phyloP scores from a whole-genome alignment of 2,113 vertebrate species.

The Girardinichthys multiradiatus region DNA sequence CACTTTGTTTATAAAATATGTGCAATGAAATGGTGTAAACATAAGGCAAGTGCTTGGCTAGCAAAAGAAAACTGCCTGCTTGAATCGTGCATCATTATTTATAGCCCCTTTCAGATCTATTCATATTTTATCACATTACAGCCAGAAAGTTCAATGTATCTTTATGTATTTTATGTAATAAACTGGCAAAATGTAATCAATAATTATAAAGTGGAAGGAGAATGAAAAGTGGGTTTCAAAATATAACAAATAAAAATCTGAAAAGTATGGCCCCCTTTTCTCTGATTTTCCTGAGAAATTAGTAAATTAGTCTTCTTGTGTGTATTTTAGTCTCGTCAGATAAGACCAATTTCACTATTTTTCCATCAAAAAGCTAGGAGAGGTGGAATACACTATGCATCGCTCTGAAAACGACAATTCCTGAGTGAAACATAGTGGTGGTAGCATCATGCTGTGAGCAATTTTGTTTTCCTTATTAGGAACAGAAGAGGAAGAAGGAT shows the following conservation, averaged over 20 bases:
- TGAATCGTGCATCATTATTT: background rate
- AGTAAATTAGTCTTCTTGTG: background rate
- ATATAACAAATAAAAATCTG: background rate
- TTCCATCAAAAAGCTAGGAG: background rate
- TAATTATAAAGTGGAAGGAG: too few species aligned
- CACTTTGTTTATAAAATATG: slow-evolving; percentile 45
- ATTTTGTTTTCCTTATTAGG: background rate
- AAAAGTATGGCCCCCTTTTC: background rate
- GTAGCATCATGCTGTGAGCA: too few species aligned
- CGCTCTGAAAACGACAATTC: too few species aligned
- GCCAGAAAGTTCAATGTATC: background rate
- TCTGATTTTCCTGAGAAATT: too few species aligned
- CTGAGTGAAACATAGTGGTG: background rate
- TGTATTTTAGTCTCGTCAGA: too few species aligned
- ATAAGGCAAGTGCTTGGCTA: slow-evolving; percentile 1
- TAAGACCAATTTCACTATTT: background rate
- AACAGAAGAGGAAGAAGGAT: too few species aligned
- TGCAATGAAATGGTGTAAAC: slow-evolving; percentile 25
- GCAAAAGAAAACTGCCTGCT: background rate
- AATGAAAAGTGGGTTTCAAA: background rate
- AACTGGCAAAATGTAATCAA: too few species aligned
- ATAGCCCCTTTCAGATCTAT: background rate
- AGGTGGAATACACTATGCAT: background rate
- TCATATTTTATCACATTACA: background rate
- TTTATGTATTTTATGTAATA: background rate